Evolutionary conservation across 2,113 vertebrate genomes (phyloP), one percentile per base, ranked within the genome.

Genomic region (Labeo catla): DNA sequence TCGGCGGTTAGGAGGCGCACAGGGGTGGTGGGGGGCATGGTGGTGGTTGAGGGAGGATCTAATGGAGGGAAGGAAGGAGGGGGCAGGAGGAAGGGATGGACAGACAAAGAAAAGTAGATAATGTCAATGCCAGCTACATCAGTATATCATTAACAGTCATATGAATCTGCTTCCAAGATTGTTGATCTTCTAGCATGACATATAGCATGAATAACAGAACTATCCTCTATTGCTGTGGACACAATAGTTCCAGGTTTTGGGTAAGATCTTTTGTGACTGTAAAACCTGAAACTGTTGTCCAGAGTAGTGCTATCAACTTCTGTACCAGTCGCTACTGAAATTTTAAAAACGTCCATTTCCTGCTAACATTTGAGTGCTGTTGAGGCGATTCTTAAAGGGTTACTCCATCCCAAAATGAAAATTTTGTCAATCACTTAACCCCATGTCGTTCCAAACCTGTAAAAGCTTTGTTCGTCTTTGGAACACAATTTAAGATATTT

Each of bases 21-120:
- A 93, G 96, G 96, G 94, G 96, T 93, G 95, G 97, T 99, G 94
- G 97, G 96, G 94, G 96, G 96, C 93, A 97, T 96, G 95, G 96
- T 90, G 95, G 96, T 96, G 95, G 96, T 96, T 93, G 97, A 96
- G 95, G 98, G 97, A 97, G 98, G 98, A 97, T 99, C 98, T 99
- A 97, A 97, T 97, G 96, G 95, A 96, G 92, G 94, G 92, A 88
- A 88, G 92, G 96, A 93, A 94, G 95, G 94, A 91, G 93, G 94
- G 94, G 95, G 92, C 70, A 95, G 93, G 81, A 82, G 87, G 89
- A 89, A 73, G 95, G 92, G 73, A 95, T 94, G 95, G 95, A 95
- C 95, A 95, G 94, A 95, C 94, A 98, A 93, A 97, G 95, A 97
- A 95, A 97, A 95, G 95, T 95, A 97, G 90, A 98, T 94, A 97